Base-by-base conservation (phyloP, 2,888 invertebrate species). In the Bombylius major region DNA sequence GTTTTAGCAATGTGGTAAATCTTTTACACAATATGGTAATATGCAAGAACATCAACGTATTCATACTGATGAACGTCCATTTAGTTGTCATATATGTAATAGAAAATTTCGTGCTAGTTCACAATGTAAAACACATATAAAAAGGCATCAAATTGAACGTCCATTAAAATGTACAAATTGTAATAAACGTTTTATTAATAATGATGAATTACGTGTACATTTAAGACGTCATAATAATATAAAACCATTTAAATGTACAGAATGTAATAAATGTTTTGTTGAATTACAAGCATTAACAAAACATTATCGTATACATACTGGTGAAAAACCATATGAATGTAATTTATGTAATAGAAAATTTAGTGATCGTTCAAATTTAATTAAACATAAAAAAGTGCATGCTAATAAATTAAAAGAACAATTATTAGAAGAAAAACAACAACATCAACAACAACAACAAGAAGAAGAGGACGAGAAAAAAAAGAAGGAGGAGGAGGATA, bases 41-140 rank as follows among this genome's bases (percentile, higher is more conserved):
- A 75, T 88, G 56, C 80, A 81, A 47, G 87, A 87, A 64, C 89
- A 89, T 72, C 78, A 79, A 70, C 79, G 89, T 56, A 86, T 85
- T 63, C 89, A 89, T 71, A 87, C 78, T 1, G 86, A 88, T 0
- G 87, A 87, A 69, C 86, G 86, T 65, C 90, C 89, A 0, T 89
- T 82, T 71, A 75, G 76, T 60, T 90, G 89, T 69, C 72, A 77
- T 47, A 73, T 77, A 50, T 87, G 87, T 62, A 79, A 80, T 32
- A 78, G 82, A 31, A 78, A 78, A 58, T 89, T 88, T 71, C 85
- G 87, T 45, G 87, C 87, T 1, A 84, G 84, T 11, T 86, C 85
- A 31, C 87, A 86, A 69, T 82, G 79, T 65, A 81, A 83, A 50
- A 75, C 85, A 60, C 87, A 87, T 65, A 73, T 79, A 23, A 78